These are phyloP conservation scores for Dissostichus mawsoni DNA, from an alignment of 2,113 vertebrate genomes.

Conservation along the genomic window DNA sequence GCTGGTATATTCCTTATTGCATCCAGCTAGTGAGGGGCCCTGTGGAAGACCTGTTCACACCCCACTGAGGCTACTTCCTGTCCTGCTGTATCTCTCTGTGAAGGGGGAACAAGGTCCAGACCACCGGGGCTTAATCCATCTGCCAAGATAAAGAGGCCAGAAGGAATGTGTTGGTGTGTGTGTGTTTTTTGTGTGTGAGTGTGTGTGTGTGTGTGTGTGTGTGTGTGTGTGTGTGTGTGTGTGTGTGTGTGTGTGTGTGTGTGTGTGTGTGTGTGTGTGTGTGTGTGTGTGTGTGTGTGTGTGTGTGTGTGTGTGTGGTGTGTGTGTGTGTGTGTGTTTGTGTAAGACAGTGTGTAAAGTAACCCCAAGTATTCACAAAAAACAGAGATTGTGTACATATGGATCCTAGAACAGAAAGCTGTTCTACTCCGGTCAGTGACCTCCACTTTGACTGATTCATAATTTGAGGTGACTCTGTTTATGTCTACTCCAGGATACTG, in stretches of 20 bases:
- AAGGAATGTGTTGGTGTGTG: background rate
- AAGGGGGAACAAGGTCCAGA: constrained; percentile 41
- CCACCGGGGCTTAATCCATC: constrained; percentile 45
- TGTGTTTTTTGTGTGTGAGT: background rate
- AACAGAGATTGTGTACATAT: background rate
- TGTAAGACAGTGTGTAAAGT: no score
- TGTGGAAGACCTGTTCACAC: constrained; percentile 32
- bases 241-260: background rate
- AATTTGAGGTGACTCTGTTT: constrained; percentile 17
- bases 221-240: background rate
- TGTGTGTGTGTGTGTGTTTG: no score
- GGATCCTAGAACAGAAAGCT: background rate
- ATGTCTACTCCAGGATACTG: background rate
- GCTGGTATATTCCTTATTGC: background rate
- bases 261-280: background rate
- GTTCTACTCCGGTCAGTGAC: constrained; percentile 1
- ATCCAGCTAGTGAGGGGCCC: background rate
- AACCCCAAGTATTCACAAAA: background rate
- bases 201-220: background rate
- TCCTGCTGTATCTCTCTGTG: constrained; percentile 34
- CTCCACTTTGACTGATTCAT: constrained; percentile 11
- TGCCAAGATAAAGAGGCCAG: constrained; percentile 31
- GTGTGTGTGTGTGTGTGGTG: no score
- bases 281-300: no score
- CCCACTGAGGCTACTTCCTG: constrained; percentile 36